Percentiles rank a stretch among this genome's conserved stretches.
Conservation (phyloP, 2,113 vertebrate species). For the Aythya baeri region DNA sequence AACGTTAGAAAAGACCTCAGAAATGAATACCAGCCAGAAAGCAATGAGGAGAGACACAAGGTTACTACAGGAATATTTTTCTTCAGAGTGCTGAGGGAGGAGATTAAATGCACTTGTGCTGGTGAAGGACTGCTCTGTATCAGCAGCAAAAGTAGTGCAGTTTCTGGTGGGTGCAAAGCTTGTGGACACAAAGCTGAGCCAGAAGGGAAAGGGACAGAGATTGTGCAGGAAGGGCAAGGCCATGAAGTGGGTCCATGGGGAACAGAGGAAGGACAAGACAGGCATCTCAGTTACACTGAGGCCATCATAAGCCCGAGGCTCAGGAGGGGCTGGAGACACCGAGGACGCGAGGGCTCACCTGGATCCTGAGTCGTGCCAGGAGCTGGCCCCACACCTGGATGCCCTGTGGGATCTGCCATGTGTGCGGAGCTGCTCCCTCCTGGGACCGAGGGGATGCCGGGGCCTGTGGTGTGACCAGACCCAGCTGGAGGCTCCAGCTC, state of each 20-base stretch:
- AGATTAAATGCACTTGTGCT: neutral
- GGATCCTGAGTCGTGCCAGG: neutral
- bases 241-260: accelerated
- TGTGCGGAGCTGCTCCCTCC: neutral
- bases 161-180: neutral
- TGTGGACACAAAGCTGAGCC: neutral
- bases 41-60: neutral
- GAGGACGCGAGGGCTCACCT: neutral
- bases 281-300: neutral
- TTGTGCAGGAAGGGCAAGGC: neutral
- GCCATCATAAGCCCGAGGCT: neutral
- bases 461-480: neutral
- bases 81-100: neutral
- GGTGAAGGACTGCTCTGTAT: neutral
- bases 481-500: neutral
- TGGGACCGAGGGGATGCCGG: neutral
- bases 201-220: neutral
- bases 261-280: neutral
- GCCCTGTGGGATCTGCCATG: neutral
- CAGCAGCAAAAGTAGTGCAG: neutral
- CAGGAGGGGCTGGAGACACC: neutral
- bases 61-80: neutral
- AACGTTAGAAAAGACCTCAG: neutral
- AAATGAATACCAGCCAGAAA: neutral
- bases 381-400: accelerated